Conservation (phyloP, 2,888 invertebrate genomes). For the Drosophila parthenogenetica region DNA sequence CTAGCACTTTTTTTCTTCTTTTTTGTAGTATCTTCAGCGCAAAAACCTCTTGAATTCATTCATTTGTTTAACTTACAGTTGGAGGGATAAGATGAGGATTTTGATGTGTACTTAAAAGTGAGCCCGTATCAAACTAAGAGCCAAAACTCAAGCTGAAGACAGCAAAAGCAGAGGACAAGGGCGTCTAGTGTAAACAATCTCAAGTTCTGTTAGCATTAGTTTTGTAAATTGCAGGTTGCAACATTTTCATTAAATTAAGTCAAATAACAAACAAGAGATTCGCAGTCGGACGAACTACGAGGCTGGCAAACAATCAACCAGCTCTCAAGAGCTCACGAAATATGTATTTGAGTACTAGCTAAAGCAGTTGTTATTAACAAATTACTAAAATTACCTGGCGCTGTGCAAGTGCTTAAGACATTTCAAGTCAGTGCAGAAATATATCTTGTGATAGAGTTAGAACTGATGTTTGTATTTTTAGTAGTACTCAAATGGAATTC, state of each 20-base stretch:
- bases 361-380: slow-evolving; percentile 47
- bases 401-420: neutral
- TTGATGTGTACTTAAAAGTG: slow-evolving; percentile 66
- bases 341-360: slow-evolving; percentile 43
- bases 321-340: slow-evolving; percentile 49
- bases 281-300: slow-evolving; percentile 14
- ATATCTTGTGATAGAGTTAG: neutral
- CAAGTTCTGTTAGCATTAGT: slow-evolving; percentile 67
- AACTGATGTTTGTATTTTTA: too few species aligned
- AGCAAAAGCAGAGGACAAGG: slow-evolving; percentile 22
- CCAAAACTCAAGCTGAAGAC: slow-evolving; percentile 8
- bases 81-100: slow-evolving; percentile 23
- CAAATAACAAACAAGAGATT: slow-evolving; percentile 64
- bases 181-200: slow-evolving; percentile 61
- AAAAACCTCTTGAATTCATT: slow-evolving; percentile 59
- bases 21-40: slow-evolving; percentile 35
- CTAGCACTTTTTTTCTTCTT: slow-evolving; percentile 18
- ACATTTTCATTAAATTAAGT: slow-evolving; percentile 82
- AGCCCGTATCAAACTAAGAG: slow-evolving; percentile 59
- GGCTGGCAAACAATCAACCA: slow-evolving; percentile 53
- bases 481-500: too few species aligned
- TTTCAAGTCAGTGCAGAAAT: slow-evolving; percentile 5
- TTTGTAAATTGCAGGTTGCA: slow-evolving; percentile 80
- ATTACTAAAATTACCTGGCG: slow-evolving; percentile 37
- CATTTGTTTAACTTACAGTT: slow-evolving; percentile 64